Evolutionary conservation across 2,113 vertebrate species (phyloP), one percentile per base, ranked within the genome.

Genomic region (Alexandromys fortis): DNA sequence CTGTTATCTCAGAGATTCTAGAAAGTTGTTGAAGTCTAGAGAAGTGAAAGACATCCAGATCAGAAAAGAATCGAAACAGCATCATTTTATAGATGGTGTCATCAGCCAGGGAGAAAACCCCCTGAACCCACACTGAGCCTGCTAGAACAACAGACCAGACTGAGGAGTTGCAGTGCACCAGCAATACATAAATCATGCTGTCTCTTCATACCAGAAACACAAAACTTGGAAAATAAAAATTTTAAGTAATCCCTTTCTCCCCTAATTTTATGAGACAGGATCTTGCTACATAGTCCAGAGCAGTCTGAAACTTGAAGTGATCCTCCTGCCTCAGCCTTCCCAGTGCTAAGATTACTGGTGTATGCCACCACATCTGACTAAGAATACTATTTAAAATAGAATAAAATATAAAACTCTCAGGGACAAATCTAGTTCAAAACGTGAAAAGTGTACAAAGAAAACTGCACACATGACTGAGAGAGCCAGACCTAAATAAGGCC

Each of bases 71-170:
- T 28, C 26, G 28, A 79, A 87, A 76, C 1, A 92, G 10, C 30
- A 7, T 94, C 90, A 63, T 63, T 72, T 65, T 22, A 70, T 24
- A 65, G 55, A n/a, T 8, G 55, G 10, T 30, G 24, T 77, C 24
- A 87, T 82, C 63, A 7, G 30, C 26, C 22, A 35, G 0, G 7
- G 65, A 78, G 70, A 87, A 92, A 86, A 21, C 38, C 33, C 81
- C 63, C 24, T 14, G n/a, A 1, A 42, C 3, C n/a, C 38, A 10
- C 38, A 5, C 4, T 1, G 14, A 83, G 6, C 4, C n/a, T 42
- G 38, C 58, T 45, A 30, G 24, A 30, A 17, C 55, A 83, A 38
- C 7, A 2, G 81, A 6, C 13, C 24, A 19, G n/a, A 3, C 81
- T 85, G 3, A 65, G 24, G n/a, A 65, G 81, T 2, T 10, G 22